These are phyloP conservation scores for Natator depressus DNA, from an alignment of 2,113 vertebrate species.

Conservation along the genomic window DNA sequence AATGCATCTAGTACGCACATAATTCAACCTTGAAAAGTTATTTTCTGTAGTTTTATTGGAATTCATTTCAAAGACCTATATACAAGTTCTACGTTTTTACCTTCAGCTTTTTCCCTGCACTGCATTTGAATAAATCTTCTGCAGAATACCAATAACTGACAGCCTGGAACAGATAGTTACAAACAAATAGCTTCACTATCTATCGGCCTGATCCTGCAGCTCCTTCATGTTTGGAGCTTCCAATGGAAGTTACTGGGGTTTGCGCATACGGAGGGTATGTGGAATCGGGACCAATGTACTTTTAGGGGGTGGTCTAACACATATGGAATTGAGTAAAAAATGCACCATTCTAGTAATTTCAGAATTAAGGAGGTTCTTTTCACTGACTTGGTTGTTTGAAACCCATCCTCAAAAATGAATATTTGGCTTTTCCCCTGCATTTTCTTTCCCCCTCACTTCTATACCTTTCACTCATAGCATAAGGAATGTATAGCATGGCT, in stretches of 20 bases:
- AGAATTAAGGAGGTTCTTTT: slow-evolving; percentile 29
- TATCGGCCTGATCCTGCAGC: neutral
- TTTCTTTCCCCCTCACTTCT: slow-evolving; percentile 44
- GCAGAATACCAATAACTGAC: slow-evolving; percentile 46
- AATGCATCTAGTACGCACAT: neutral
- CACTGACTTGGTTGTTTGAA: slow-evolving; percentile 56
- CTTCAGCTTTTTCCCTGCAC: neutral
- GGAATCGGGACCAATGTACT: neutral
- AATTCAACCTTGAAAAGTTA: slow-evolving; percentile 39
- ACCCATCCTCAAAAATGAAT: slow-evolving; percentile 31
- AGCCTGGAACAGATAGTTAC: slow-evolving; percentile 42
- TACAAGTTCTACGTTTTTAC: neutral
- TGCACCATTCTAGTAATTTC: slow-evolving; percentile 48
- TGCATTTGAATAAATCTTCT: slow-evolving; percentile 30
- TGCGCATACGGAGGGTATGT: neutral
- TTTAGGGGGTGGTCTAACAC: slow-evolving; percentile 15
- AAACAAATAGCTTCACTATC: neutral
- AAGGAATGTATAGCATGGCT: slow-evolving; percentile 64
- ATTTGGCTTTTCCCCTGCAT: slow-evolving; percentile 24
- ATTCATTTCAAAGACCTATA: slow-evolving; percentile 9
- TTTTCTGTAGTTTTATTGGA: slow-evolving; percentile 24
- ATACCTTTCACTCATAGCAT: slow-evolving; percentile 51
- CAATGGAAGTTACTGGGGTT: neutral
- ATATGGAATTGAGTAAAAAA: slow-evolving; percentile 18
- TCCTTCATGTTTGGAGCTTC: neutral